phyloP scores from a whole-genome alignment of 23 tunicate species.

The Ciona savignyi region DNA sequence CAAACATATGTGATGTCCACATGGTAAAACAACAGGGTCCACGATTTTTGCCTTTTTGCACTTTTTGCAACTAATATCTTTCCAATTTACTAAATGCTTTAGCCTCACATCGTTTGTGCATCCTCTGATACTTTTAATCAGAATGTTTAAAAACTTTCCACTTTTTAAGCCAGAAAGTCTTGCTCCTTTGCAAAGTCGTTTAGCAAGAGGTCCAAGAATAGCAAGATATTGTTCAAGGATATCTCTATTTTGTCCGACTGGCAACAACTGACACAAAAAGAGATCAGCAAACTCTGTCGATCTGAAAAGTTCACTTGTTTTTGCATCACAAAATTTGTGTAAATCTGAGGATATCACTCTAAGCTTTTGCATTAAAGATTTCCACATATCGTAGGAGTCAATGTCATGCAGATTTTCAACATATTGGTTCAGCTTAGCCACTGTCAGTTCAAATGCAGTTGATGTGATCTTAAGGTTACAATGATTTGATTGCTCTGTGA shows the following conservation, averaged over 20 bases:
- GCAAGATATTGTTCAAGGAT: conserved; percentile 9
- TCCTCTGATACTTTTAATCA: conserved; percentile 26
- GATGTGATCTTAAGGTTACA: conserved; percentile 7
- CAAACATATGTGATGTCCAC: conserved; percentile 32
- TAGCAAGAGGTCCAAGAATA: conserved; percentile 18
- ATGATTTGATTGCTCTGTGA: conserved; percentile 6
- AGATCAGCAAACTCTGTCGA: conserved; percentile 25
- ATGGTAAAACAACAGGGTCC: conserved; percentile 21
- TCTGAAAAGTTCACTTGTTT: not conserved
- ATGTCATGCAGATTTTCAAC: conserved; percentile 13
- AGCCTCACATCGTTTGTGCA: conserved; percentile 35
- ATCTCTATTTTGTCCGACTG: not conserved
- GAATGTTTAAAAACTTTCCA: conserved; percentile 29
- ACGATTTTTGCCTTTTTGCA: conserved; percentile 20
- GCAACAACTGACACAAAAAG: conserved; percentile 37
- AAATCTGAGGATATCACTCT: conserved; percentile 22
- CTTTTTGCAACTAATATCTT: conserved; percentile 14
- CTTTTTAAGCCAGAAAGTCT: not conserved
- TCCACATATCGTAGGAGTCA: conserved; percentile 37
- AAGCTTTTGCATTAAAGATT: not conserved
- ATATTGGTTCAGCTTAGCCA: conserved; percentile 7
- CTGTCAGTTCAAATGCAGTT: conserved; percentile 22
- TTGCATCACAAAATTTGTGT: not conserved
- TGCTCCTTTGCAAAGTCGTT: conserved; percentile 25
- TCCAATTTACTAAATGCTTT: conserved; percentile 16